These are phyloP conservation scores for Hylia prasina DNA, from an alignment of 2,113 vertebrate genomes.

Conservation along the genomic window DNA sequence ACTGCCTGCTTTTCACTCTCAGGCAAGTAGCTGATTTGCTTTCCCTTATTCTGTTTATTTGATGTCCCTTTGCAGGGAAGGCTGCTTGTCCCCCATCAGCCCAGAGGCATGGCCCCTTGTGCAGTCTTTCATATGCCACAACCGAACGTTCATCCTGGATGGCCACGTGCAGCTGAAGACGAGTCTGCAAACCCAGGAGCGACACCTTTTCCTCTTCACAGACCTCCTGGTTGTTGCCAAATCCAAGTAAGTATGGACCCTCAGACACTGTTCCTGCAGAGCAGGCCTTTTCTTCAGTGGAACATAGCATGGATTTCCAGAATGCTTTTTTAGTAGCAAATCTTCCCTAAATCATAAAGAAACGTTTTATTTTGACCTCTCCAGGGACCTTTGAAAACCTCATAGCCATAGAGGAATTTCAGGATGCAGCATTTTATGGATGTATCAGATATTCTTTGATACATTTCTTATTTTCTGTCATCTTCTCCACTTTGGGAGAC, in stretches of 20 bases:
- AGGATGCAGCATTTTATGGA: neutral
- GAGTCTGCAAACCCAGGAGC: conserved; percentile 89
- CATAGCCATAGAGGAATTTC: neutral
- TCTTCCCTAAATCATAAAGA: neutral
- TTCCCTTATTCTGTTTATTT: neutral
- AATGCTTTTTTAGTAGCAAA: neutral
- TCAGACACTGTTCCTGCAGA: neutral
- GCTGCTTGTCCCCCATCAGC: conserved; percentile 78
- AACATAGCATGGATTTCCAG: neutral
- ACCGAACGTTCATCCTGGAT: conserved; percentile 79
- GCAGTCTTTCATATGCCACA: conserved; percentile 82
- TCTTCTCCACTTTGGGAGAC: neutral
- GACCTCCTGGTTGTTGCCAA: conserved; percentile 91
- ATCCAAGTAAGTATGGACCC: conserved; percentile 82
- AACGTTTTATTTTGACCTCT: neutral
- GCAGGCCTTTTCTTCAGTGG: neutral
- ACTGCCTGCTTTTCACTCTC: neutral
- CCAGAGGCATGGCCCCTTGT: conserved; percentile 85
- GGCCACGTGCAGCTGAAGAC: conserved; percentile 86
- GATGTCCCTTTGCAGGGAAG: conserved; percentile 74
- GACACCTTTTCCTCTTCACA: conserved; percentile 90
- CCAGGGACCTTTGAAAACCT: neutral
- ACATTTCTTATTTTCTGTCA: neutral
- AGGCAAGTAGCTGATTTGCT: neutral
- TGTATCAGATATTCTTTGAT: neutral